These are phyloP conservation scores for Trissolcus japonicus DNA, from an alignment of 2,888 invertebrate species.

Conservation along the genomic window DNA sequence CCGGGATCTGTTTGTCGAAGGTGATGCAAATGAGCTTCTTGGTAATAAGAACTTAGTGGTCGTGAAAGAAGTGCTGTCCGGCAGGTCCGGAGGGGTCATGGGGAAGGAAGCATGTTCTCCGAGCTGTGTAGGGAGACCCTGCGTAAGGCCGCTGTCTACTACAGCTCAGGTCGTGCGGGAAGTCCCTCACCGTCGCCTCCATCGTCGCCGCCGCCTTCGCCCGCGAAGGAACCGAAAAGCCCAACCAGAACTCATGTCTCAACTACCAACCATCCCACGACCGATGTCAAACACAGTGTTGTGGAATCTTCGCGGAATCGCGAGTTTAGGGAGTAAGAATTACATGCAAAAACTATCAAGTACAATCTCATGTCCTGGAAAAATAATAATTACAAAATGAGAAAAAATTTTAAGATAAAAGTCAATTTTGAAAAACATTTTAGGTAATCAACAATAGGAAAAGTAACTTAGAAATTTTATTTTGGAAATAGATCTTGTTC, in stretches of 20 bases:
- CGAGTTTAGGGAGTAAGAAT: constrained; percentile 68
- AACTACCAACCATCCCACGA: constrained; percentile 37
- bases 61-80: constrained; percentile 58
- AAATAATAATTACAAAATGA: too few species aligned
- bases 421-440: too few species aligned
- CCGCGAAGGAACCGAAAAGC: constrained; percentile 69
- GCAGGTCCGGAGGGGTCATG: constrained; percentile 72
- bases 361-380: not conserved
- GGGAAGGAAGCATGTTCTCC: constrained; percentile 77
- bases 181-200: constrained; percentile 74
- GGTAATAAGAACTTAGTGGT: constrained; percentile 37
- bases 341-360: not conserved
- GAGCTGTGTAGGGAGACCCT: constrained; percentile 79
- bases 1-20: constrained; percentile 5
- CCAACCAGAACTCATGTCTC: constrained; percentile 52
- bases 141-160: constrained; percentile 77
- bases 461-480: not conserved
- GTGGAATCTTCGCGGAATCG: constrained; percentile 48
- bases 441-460: too few species aligned
- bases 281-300: constrained; percentile 49
- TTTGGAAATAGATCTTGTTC: not conserved
- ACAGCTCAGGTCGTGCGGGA: constrained; percentile 74
- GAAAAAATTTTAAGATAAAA: too few species aligned
- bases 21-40: constrained; percentile 31
- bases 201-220: constrained; percentile 74